Conservation (phyloP, 2,888 invertebrate species). For the Apamea anceps region DNA sequence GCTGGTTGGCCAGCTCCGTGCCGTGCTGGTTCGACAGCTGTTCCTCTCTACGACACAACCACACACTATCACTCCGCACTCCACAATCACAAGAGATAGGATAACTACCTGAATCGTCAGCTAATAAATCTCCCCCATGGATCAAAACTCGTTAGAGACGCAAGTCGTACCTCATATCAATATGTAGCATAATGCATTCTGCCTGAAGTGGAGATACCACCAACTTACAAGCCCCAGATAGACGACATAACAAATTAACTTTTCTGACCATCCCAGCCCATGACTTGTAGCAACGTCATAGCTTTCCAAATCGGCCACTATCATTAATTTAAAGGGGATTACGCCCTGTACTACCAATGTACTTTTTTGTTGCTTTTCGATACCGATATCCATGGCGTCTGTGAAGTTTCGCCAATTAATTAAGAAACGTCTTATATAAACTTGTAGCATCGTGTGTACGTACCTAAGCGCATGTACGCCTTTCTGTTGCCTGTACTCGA, state of each 20-base stretch:
- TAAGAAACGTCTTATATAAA: background rate
- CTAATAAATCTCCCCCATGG: background rate
- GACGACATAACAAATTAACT: background rate
- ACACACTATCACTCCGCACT: background rate
- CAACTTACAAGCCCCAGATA: background rate
- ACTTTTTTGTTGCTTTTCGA: background rate
- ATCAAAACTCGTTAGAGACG: background rate
- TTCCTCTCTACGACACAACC: slow-evolving; percentile 82
- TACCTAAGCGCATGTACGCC: slow-evolving; percentile 97
- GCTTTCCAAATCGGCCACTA: background rate
- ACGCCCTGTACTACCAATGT: background rate
- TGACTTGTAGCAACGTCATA: background rate
- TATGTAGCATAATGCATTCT: background rate
- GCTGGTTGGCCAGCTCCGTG: slow-evolving; percentile 98
- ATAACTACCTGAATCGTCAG: background rate
- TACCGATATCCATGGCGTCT: background rate
- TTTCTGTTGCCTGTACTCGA: slow-evolving; percentile 98
- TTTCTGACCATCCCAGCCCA: background rate
- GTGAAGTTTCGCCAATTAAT: too few relatives aligned
- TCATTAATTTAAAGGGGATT: background rate
- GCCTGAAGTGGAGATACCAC: background rate
- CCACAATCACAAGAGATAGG: background rate
- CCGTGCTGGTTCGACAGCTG: slow-evolving; percentile 96
- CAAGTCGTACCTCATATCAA: background rate
- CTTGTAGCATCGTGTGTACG: background rate